Base-by-base conservation (phyloP, 2,113 vertebrate genomes). In the Hemichromis elongatus region DNA sequence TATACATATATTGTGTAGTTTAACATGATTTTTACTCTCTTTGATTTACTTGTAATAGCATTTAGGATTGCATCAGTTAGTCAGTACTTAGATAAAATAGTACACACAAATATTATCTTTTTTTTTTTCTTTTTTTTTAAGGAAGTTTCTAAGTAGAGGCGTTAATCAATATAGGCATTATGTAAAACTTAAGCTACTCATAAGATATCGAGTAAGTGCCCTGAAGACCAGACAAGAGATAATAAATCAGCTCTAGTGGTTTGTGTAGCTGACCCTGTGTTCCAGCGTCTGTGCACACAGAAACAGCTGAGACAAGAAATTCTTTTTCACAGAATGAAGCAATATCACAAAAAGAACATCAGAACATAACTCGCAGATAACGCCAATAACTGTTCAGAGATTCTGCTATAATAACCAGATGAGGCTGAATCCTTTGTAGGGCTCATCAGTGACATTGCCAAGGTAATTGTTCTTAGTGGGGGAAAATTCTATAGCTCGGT, bases 391-490 rank as follows among this genome's bases (percentile, higher is more conserved):
- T 84, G 81, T 88, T 87, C 40, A 28, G 45, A 86, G 63, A 81
- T 90, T 77, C 79, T 35, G 70, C 89, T 47, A 52, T 87, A 90
- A 92, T 84, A 88, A 88, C 63, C 88, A 90, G 81, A 90, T 84
- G 84, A 85, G 83, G 85, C 86, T 47, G 59, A 84, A 81, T 86
- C 89, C 87, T 81, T 86, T 79, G 79, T 21, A 37, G 10, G 63
- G 83, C 88, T 82, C 91, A 86, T 91, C 91, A 86, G 56, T 92
- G 87, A 85, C 89, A 82, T 86, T 89, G 86, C 84, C 81, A 89
- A 83, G 89, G 86, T 92, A 90, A 91, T 85, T 70, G 21, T 50
- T 61, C 85, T 90, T 81, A 45, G 83, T 84, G 83, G 81, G 81
- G 35, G 86, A 88, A 91, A 88, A 85, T 88, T 91, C 59, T 79